Conservation (phyloP, 2,113 vertebrate species). For the Laticauda colubrina region DNA sequence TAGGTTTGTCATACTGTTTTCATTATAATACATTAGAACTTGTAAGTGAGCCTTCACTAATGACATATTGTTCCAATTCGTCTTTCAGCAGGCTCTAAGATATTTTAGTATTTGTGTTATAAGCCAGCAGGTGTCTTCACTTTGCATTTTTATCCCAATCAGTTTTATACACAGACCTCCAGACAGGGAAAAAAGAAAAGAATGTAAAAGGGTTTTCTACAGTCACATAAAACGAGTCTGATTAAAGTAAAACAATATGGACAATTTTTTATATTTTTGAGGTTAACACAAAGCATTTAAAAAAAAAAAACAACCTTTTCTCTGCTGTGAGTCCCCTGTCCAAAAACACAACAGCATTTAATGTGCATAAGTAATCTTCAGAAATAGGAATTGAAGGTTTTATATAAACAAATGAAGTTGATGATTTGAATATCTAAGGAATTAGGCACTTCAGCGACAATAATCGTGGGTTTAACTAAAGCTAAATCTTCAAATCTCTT, state of each 20-base stretch:
- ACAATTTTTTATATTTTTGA: conserved; percentile 76
- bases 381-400: conserved; percentile 61
- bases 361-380: conserved; percentile 67
- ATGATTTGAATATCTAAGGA: conserved; percentile 77
- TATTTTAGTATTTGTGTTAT: conserved; percentile 86
- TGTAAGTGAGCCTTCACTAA: conserved; percentile 86
- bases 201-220: conserved; percentile 82
- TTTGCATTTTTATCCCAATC: conserved; percentile 79
- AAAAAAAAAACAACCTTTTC: conserved; percentile 48
- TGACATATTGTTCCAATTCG: conserved; percentile 89
- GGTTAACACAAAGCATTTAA: conserved; percentile 69
- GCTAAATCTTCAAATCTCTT: conserved; percentile 68
- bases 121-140: conserved; percentile 91
- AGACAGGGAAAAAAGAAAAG: conserved; percentile 74
- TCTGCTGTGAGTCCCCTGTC: conserved; percentile 65
- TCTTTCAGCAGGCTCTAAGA: conserved; percentile 82
- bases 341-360: conserved; percentile 63
- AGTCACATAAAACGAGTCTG: conserved; percentile 81
- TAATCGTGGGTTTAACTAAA: conserved; percentile 66
- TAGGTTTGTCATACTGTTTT: conserved; percentile 92
- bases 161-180: conserved; percentile 85
- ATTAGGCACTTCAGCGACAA: conserved; percentile 73
- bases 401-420: conserved; percentile 72
- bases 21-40: conserved; percentile 89
- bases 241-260: conserved; percentile 70